These are phyloP conservation scores for Nycticebus coucang DNA, from an alignment of 2,113 vertebrate species.

Conservation along the genomic window DNA sequence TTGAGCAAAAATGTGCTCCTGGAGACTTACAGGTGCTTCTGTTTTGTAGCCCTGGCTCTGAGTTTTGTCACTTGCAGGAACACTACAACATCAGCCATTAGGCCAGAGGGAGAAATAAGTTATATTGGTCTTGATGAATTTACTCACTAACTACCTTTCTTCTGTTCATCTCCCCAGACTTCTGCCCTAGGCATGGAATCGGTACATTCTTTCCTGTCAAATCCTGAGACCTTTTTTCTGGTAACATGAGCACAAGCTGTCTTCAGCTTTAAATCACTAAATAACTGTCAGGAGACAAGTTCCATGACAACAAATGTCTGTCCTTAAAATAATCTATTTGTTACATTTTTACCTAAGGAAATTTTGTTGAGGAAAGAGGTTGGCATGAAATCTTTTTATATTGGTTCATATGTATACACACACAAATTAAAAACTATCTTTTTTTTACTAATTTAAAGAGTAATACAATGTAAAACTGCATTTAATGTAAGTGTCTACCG, in stretches of 20 bases:
- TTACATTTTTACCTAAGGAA: conserved; percentile 42
- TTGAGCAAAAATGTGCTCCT: conserved; percentile 55
- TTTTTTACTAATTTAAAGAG: conserved; percentile 20
- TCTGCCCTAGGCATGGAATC: conserved; percentile 32
- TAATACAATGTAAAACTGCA: background rate
- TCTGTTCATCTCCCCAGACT: conserved; percentile 57
- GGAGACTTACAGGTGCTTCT: conserved; percentile 60
- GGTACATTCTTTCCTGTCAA: conserved; percentile 52
- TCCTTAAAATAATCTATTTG: conserved; percentile 37
- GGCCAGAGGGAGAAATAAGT: background rate
- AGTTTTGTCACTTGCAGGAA: conserved; percentile 35
- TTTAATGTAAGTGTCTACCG: background rate
- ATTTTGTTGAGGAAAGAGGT: conserved; percentile 12
- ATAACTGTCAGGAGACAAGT: conserved; percentile 52
- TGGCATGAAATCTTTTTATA: background rate
- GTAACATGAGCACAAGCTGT: background rate
- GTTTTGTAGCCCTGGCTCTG: conserved; percentile 37
- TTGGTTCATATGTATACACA: background rate
- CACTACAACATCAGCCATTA: background rate
- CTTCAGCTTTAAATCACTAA: conserved; percentile 57
- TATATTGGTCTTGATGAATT: conserved; percentile 53
- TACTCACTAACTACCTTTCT: conserved; percentile 46
- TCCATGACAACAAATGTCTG: background rate
- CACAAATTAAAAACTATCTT: background rate
- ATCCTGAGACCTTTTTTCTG: conserved; percentile 48